phyloP scores from a whole-genome alignment of 2,113 vertebrate genomes.

The Chionis minor region DNA sequence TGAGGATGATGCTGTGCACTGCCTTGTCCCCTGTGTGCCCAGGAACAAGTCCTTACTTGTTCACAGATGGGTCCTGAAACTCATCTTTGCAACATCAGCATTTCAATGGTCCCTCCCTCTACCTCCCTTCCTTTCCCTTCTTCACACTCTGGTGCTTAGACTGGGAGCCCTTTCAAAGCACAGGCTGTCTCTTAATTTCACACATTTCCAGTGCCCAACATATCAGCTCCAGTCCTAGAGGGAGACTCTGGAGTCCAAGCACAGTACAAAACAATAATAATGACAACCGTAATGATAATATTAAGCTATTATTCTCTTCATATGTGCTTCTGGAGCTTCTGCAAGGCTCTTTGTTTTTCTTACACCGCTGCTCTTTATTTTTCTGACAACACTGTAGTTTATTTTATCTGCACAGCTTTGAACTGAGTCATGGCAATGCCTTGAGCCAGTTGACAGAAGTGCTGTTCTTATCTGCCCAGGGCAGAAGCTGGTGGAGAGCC shows the following conservation, averaged over 20 bases:
- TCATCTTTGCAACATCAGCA: background rate
- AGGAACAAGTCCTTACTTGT: background rate
- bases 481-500: slow-evolving; percentile 3
- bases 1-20: background rate
- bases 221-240: background rate
- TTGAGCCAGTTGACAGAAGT: background rate
- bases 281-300: background rate
- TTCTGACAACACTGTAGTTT: background rate
- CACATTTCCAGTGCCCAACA: background rate
- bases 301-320: background rate
- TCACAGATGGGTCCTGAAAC: background rate
- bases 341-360: background rate
- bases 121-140: background rate
- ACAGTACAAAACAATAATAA: background rate
- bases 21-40: background rate
- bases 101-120: background rate
- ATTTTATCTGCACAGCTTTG: background rate
- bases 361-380: background rate
- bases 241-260: background rate
- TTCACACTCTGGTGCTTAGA: background rate
- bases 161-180: background rate
- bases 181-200: background rate
- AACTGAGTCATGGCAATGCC: slow-evolving; percentile 25
- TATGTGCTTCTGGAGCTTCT: background rate
- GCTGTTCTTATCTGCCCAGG: slow-evolving; percentile 23